phyloP scores from a whole-genome alignment of 2,797 vertebrate species.

The Acanthurus tractus region DNA sequence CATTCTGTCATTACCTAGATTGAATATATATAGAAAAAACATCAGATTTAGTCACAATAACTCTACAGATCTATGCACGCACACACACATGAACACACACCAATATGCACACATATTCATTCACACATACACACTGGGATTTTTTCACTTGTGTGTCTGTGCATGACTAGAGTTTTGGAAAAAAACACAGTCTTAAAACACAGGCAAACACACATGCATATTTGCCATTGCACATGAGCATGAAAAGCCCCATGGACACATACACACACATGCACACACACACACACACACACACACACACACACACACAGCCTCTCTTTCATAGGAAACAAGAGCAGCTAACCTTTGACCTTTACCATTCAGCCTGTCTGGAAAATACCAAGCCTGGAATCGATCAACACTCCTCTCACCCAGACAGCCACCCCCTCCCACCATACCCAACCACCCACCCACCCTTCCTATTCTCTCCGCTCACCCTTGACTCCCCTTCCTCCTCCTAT shows the following conservation, averaged over 20 bases:
- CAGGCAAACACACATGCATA: conserved; percentile 41
- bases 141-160: not conserved
- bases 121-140: conserved; percentile 34
- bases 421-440: conserved; percentile 29
- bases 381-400: conserved; percentile 86
- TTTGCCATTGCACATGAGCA: conserved; percentile 31
- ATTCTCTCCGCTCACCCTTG: conserved; percentile 57
- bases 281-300: conserved; percentile 45
- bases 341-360: conserved; percentile 84
- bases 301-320: conserved; percentile 75
- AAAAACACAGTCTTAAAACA: conserved; percentile 2
- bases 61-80: conserved; percentile 10
- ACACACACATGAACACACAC: conserved; percentile 45
- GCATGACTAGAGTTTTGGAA: conserved; percentile 1
- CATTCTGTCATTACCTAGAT: not conserved
- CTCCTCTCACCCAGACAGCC: conserved; percentile 73
- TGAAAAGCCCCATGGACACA: conserved; percentile 47
- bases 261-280: conserved; percentile 46
- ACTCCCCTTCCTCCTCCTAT: conserved; percentile 21
- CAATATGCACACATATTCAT: conserved; percentile 14
- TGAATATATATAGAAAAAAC: not conserved
- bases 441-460: conserved; percentile 17
- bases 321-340: conserved; percentile 82
- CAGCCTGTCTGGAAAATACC: conserved; percentile 82
- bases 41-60: not conserved